Evolutionary conservation across 2,888 invertebrate genomes (phyloP).

Genomic region (Lycocerus yunnanus): DNA sequence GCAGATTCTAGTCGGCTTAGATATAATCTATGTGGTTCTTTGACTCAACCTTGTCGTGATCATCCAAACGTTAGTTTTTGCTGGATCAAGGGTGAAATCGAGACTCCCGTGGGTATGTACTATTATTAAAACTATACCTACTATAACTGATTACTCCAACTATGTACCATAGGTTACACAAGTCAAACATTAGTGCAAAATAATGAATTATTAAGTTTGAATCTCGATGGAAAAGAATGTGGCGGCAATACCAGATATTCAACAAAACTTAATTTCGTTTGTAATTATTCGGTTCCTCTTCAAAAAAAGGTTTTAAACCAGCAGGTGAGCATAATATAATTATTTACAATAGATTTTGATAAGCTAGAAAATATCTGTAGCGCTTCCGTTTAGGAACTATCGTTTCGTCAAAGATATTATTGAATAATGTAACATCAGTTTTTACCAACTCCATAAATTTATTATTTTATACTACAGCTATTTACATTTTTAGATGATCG

Average conservation of each 20-base stretch:
- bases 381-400: neutral
- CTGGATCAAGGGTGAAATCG: slow-evolving; percentile 2
- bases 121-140: neutral
- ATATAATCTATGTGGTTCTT: slow-evolving; percentile 20
- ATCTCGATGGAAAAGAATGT: slow-evolving; percentile 7
- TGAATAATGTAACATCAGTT: too few relatives aligned
- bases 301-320: neutral
- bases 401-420: too few relatives aligned
- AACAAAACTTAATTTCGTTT: slow-evolving; percentile 8
- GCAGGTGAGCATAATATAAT: neutral
- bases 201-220: slow-evolving; percentile 4
- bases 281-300: neutral
- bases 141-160: neutral
- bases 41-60: slow-evolving; percentile 8
- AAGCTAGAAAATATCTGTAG: too few relatives aligned
- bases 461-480: neutral
- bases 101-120: slow-evolving; percentile 10
- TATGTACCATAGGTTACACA: slow-evolving; percentile 6
- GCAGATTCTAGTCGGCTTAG: slow-evolving; percentile 8
- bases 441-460: too few relatives aligned
- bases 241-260: neutral
- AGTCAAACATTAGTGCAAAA: neutral
- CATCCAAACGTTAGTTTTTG: slow-evolving; percentile 7
- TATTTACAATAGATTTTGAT: too few relatives aligned
- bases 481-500: slow-evolving; percentile 8